Base-by-base conservation (phyloP, 2,797 vertebrate genomes). In the Agapornis canus region DNA sequence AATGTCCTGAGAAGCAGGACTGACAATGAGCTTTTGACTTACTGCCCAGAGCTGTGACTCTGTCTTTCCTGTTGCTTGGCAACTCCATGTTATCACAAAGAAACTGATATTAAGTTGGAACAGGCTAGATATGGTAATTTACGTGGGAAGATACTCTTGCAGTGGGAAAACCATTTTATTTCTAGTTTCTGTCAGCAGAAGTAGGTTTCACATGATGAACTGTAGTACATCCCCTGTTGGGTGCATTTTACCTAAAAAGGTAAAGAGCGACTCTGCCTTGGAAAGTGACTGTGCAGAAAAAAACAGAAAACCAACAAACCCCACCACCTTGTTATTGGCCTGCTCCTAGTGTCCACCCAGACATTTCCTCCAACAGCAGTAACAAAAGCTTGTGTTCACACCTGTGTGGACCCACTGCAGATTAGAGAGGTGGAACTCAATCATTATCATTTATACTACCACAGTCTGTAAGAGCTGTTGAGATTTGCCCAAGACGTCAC, bases 51-150 rank as follows among this genome's bases (percentile, higher is more conserved):
- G 86, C 95, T 93, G 73, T 95, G 82, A 92, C 79, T 93, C 86
- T 97, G 91, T 86, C 96, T 95, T 93, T 51, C 42, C 31, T 84
- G 96, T 97, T 98, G 97, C 97, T 96, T 97, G 94, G 97, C 94
- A 97, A 98, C 96, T 94, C 77, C 63, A 52, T 84, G 85, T 94
- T 95, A 96, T 97, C 94, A 92, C 94, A 94, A 96, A 91, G 90
- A 96, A 95, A 94, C 94, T 96, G 90, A 96, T 97, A 97, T 97
- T 97, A 97, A 97, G 77, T 96, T 96, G 94, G 97, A 98, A 95
- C 84, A 94, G 70, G 27, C 93, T 96, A 93, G 85, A 95, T 97
- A 95, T 95, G 94, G 90, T 96, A 97, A 97, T 93, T 96, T 97
- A 96, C 80, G 91, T 97, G 96, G 96, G 96, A 96, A 97, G 96